phyloP scores from a whole-genome alignment of 2,888 invertebrate genomes.

The Lasioglossum figueresi region DNA sequence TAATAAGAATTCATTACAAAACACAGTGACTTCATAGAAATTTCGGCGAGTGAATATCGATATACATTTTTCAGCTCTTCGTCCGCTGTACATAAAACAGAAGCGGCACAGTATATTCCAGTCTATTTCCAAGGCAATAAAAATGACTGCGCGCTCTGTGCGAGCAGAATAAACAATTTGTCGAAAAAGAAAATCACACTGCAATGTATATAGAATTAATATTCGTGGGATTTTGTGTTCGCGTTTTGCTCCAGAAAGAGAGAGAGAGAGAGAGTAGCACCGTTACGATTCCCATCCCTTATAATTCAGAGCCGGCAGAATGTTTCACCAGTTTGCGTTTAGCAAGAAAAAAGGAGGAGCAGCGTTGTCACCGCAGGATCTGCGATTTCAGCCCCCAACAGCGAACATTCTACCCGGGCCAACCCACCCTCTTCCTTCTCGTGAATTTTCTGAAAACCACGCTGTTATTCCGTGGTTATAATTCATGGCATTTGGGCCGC shows the following conservation, averaged over 20 bases:
- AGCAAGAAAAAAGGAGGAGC: constrained; percentile 21
- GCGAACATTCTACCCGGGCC: constrained; percentile 26
- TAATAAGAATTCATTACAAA: too few relatives aligned
- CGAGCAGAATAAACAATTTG: neutral
- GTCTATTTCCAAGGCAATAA: neutral
- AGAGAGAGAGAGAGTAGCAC: neutral
- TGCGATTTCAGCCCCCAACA: constrained; percentile 53
- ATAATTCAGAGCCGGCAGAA: constrained; percentile 4
- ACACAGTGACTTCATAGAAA: too few relatives aligned
- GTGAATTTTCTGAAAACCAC: constrained; percentile 69
- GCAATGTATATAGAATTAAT: neutral
- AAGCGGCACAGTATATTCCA: too few relatives aligned
- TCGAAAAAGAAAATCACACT: neutral
- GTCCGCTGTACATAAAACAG: too few relatives aligned
- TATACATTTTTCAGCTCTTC: neutral
- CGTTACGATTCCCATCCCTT: neutral
- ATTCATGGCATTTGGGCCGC: constrained; percentile 69
- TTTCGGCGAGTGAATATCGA: too few relatives aligned
- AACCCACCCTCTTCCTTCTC: constrained; percentile 43
- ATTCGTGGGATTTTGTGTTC: neutral
- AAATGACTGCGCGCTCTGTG: neutral
- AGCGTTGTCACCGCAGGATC: constrained; percentile 58
- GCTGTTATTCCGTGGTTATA: constrained; percentile 68
- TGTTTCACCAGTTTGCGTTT: constrained; percentile 21
- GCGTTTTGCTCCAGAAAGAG: neutral